Evolutionary conservation across 2,797 vertebrate genomes (phyloP), one percentile per base, ranked within the genome.

Genomic region (Zonotrichia albicollis): DNA sequence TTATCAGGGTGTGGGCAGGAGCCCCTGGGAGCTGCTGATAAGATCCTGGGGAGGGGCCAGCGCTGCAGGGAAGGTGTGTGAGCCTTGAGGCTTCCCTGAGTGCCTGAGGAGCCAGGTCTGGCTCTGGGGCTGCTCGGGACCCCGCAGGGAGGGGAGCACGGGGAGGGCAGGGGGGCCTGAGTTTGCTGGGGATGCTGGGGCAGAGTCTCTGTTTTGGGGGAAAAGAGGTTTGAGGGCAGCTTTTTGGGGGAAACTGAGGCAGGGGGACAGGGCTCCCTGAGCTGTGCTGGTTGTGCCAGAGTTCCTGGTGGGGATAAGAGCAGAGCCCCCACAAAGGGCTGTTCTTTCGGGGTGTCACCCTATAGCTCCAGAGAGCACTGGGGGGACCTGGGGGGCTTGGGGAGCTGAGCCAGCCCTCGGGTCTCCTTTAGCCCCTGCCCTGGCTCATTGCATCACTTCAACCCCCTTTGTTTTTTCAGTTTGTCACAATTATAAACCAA

Each of bases 21-120:
- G 19, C 55, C 40, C 25, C 84, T 91, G 94, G 67, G 11, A 70
- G 55, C 43, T 22, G 81, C 64, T 2, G 95, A 95, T 95, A 95
- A 84, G n/a, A 36, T 34, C 50, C 58, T 0, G 5, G 9, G n/a
- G 53, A 22, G 40, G 29, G 26, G 1, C 34, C 42, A 19, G 18
- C n/a, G 64, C 61, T 4, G 10, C 48, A 1, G 14, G 46, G 25
- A 1, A 8, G 27, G 48, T 16, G 25, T 17, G 9, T 29, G 40
- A 42, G 40, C 40, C 40, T 42, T 16, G 50, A 7, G 50, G 27
- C 20, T 11, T 36, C 55, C 54, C n/a, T 4, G 29, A 1, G 36
- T 23, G 43, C 29, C 32, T 2, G 0, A 12, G 66, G 66, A 54
- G 58, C 38, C 2, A 13, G 20, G 15, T 65, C 83, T 4, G 58